Evolutionary conservation across 2,888 invertebrate genomes (phyloP), one percentile per base, ranked within the genome.

Genomic region (Unio delphinus): DNA sequence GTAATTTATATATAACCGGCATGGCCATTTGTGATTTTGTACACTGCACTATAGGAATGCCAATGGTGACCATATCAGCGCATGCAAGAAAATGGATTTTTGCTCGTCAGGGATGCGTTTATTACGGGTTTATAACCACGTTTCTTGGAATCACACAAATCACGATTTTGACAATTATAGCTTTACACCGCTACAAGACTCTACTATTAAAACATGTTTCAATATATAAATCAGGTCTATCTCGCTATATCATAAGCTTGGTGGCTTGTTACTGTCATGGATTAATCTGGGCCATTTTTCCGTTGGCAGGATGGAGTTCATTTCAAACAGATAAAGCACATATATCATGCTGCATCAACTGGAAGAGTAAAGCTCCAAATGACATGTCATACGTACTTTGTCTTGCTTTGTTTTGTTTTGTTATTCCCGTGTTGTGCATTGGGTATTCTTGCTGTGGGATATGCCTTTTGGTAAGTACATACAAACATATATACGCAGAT

Each of bases 131-230:
- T 56, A 23, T 64, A 11, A 64, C 64, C 15, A 64, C 64, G 28
- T 64, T 64, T 64, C 55, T 64, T 26, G 64, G 64, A 56, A 55
- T 64, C 5, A 64, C 64, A 8, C 64, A 64, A 28, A 64, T 64
- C 4, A 64, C 64, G 15, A 64, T n/a, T 28, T 57, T 64, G 15
- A 56, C 64, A 2, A 34, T 34, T 15, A 64, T 64, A 30, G 26
- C 64, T n/a, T 18, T 64, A 7, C n/a, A 64, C 55, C 55, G 57
- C 3, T 64, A 64, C 23, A 30, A 56, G 26, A 55, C 30, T 20
- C 55, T 64, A 11, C 56, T 64, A n/a, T 18, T 28, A 64, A 55
- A n/a, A 26, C 28, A 7, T 30, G 18, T 56, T 15, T 18, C 26
- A 20, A 17, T 45, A 17, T 55, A 55, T 26, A 1, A 56, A 6